phyloP scores from a whole-genome alignment of 1,140 invertebrate genomes.

The Halesus radiatus region DNA sequence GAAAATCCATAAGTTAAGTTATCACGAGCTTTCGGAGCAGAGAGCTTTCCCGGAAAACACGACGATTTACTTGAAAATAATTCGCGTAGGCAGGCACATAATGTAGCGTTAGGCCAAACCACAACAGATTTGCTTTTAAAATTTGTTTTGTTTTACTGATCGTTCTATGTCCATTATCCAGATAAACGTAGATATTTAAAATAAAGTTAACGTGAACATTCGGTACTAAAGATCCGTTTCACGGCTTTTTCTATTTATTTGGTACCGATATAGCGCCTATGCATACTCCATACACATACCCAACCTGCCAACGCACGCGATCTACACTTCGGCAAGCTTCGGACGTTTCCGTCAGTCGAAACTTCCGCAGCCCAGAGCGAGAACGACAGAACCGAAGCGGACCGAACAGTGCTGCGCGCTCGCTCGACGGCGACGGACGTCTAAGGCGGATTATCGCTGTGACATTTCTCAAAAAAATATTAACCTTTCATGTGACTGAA shows the following conservation, averaged over 20 bases:
- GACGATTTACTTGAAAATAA: no score
- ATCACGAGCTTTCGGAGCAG: no score
- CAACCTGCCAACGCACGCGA: conserved; percentile 2
- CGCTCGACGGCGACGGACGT: conserved; percentile 31
- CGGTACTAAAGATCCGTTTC: neutral
- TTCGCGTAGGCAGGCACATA: no score
- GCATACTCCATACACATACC: neutral
- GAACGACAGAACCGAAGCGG: conserved; percentile 9
- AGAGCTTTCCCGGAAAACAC: no score
- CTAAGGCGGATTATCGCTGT: neutral
- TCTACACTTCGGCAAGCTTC: conserved; percentile 16
- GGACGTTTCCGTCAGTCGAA: conserved; percentile 16
- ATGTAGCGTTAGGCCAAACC: no score
- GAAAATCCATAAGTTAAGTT: no score
- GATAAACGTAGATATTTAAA: conserved; percentile 30
- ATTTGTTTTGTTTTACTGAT: conserved; percentile 27
- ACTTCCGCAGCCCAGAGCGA: conserved; percentile 2
- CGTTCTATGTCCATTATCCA: conserved; percentile 18
- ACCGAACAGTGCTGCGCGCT: conserved; percentile 39
- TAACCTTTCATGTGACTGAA: conserved; percentile 8
- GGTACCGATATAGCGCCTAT: conserved; percentile 10
- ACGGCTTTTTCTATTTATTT: conserved; percentile 26
- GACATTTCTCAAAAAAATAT: conserved; percentile 9
- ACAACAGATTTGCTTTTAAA: neutral
- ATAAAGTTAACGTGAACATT: conserved; percentile 23